These are phyloP conservation scores for Teleogryllus occipitalis DNA, from an alignment of 1,140 invertebrate species.

Conservation along the genomic window DNA sequence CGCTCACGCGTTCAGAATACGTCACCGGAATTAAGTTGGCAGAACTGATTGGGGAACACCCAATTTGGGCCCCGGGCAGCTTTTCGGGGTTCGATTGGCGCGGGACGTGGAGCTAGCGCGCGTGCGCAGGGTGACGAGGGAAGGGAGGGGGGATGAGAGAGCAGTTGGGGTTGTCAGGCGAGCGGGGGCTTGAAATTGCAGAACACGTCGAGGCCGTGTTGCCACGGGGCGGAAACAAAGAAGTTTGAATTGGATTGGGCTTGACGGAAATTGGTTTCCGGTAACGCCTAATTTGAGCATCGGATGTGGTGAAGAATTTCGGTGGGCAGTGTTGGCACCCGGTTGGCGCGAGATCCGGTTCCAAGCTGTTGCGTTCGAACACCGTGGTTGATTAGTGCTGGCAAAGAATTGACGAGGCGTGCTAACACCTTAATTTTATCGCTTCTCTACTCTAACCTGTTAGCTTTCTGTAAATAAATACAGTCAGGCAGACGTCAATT, in stretches of 20 bases:
- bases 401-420: background rate
- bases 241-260: background rate
- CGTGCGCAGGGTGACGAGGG: background rate
- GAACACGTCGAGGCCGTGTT: background rate
- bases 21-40: background rate
- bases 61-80: background rate
- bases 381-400: background rate
- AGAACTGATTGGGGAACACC: background rate
- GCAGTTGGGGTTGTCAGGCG: background rate
- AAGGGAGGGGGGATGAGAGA: background rate
- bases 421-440: too few relatives aligned
- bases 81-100: background rate
- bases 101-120: background rate
- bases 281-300: background rate
- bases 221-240: background rate
- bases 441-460: too few relatives aligned
- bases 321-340: background rate
- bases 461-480: too few relatives aligned
- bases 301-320: background rate
- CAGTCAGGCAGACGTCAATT: too few relatives aligned
- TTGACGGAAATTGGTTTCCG: background rate
- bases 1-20: background rate
- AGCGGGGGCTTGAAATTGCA: background rate
- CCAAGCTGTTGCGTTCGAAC: background rate
- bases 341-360: background rate